Base-by-base conservation (phyloP, 1,140 invertebrate species). In the Phortica variegata region DNA sequence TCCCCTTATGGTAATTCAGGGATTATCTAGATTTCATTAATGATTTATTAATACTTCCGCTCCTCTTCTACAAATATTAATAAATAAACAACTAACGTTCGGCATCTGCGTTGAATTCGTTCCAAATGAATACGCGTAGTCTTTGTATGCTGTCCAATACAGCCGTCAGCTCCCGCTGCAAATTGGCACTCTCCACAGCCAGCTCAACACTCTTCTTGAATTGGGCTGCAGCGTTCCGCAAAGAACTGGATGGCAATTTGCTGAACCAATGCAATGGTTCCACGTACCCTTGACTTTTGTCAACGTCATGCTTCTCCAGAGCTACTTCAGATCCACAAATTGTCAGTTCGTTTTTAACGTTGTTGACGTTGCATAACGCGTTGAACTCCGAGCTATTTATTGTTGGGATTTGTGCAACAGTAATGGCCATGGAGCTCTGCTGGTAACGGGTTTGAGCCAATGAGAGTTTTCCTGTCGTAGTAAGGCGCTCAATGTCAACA, bases 241-340 rank as follows among this genome's bases (percentile, higher is more conserved):
- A 74, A 63, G 80, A 82, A 60, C 83, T 81, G 1, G 86, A 85
- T 0, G 85, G 82, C 18, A 88, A 62, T 44, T 85, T 78, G 3
- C 85, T 85, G 68, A 88, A 88, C 85, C 86, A 87, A 40, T 83
- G 81, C 16, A 87, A 70, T 3, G 86, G 85, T 68, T 87, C 80
- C 3, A 73, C 49, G 26, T 51, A 73, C 4, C 70, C 73, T 6
- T 60, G 54, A 4, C 58, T 43, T 19, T 69, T 75, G 34, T 75
- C 56, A 16, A 75, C 59, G 2, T 23, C 15, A 34, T 65, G 54
- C 3, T 53, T 41, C 16, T 59, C 36, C 4, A 60, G 34, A n/a
- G 26, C 40, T n/a, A 61, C 23, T 2, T 54, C 41, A 0, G 23
- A 12, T 15, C 40, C 31, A 6, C 32, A 16, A 18, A 52, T 15